Percentiles rank a stretch among this genome's conserved stretches.
Conservation (phyloP, 2,888 invertebrate species). For the Scaptodrosophila latifasciaeformis region DNA sequence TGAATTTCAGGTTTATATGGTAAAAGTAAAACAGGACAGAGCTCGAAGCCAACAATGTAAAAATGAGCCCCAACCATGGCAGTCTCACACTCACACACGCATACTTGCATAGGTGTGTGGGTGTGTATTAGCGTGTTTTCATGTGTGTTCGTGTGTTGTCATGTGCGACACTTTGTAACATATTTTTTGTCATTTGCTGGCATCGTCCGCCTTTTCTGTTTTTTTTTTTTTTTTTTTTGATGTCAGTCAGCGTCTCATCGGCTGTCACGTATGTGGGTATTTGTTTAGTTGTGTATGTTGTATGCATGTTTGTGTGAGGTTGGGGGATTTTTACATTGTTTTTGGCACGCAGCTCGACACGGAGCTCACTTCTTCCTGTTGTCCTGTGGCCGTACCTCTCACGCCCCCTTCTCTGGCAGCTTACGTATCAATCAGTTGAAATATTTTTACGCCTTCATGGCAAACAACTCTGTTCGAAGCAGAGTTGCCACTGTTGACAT, state of each 20-base stretch:
- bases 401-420: slow-evolving; percentile 1
- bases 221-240: slow-evolving; percentile 48
- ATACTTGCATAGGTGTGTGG: background rate
- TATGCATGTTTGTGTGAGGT: slow-evolving; percentile 9
- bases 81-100: background rate
- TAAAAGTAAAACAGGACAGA: slow-evolving; percentile 48
- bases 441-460: slow-evolving; percentile 31
- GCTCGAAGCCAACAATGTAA: slow-evolving; percentile 47
- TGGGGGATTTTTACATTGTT: slow-evolving; percentile 40
- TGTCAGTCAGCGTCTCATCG: slow-evolving; percentile 42
- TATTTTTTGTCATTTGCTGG: slow-evolving; percentile 64
- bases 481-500: slow-evolving; percentile 32
- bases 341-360: slow-evolving; percentile 35
- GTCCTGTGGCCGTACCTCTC: too few relatives aligned
- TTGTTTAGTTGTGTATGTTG: slow-evolving; percentile 16
- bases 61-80: slow-evolving; percentile 44
- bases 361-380: too few relatives aligned
- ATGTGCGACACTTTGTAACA: slow-evolving; percentile 67
- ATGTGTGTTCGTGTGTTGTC: slow-evolving; percentile 33
- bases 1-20: background rate
- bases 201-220: slow-evolving; percentile 40
- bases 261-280: slow-evolving; percentile 5
- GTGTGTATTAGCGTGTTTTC: slow-evolving; percentile 13
- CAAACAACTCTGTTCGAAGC: background rate
- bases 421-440: slow-evolving; percentile 55